A percentile compares a stretch with the other conserved stretches of the same genome.
These are phyloP conservation scores for Haliaeetus albicilla DNA, from an alignment of 2,797 vertebrate genomes.

Conservation along the genomic window DNA sequence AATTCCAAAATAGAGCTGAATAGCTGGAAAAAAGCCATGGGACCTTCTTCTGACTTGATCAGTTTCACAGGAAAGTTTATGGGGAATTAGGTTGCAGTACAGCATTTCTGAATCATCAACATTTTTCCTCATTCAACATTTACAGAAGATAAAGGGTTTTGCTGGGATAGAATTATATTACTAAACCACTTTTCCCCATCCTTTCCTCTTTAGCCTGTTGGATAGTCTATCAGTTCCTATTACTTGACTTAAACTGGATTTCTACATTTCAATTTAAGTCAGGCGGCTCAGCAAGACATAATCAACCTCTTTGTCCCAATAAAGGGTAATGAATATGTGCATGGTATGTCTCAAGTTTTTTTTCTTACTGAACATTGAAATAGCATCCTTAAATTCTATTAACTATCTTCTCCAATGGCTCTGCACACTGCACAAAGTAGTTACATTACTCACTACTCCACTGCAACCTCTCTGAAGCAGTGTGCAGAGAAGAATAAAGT, in stretches of 20 bases:
- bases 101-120: neutral
- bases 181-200: neutral
- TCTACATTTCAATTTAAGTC: neutral
- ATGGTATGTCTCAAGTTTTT: neutral
- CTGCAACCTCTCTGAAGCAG: neutral
- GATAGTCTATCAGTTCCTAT: neutral
- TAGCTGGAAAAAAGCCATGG: neutral
- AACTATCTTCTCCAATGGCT: neutral
- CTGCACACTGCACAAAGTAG: neutral
- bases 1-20: conserved; percentile 1
- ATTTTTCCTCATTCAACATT: neutral
- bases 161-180: neutral
- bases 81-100: neutral
- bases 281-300: neutral
- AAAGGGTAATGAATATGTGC: neutral
- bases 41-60: neutral
- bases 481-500: neutral
- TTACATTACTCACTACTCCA: neutral
- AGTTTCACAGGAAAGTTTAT: neutral
- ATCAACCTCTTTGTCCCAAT: neutral
- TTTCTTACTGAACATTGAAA: neutral
- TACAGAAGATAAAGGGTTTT: neutral
- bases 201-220: neutral
- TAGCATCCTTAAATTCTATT: neutral
- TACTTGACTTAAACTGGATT: neutral